Conservation (phyloP, 2,888 invertebrate genomes). For the Fabriciana adippe region DNA sequence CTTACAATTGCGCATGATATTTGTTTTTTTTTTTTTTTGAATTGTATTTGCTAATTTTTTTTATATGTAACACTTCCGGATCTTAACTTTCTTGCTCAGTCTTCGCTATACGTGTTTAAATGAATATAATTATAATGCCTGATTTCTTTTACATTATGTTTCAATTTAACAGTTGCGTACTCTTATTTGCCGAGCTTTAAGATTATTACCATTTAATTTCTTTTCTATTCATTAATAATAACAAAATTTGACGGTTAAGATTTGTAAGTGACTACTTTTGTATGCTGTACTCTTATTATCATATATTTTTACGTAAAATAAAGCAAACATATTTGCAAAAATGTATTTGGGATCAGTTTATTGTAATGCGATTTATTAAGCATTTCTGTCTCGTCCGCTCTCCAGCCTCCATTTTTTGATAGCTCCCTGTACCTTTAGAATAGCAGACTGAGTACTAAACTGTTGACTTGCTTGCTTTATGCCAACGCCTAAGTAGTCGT, state of each 20-base stretch:
- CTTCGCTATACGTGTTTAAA: background rate
- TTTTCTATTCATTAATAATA: background rate
- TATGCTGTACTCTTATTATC: background rate
- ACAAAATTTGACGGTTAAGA: constrained; percentile 8
- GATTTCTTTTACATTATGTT: background rate
- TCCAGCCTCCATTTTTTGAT: background rate
- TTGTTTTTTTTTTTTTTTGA: background rate
- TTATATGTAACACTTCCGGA: constrained; percentile 10
- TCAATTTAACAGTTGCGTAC: too few species aligned
- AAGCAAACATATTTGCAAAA: constrained; percentile 19
- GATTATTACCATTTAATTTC: background rate
- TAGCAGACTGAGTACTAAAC: background rate
- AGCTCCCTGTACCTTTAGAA: constrained; percentile 1
- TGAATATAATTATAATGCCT: background rate
- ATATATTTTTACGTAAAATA: constrained; percentile 1
- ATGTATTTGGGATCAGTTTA: constrained; percentile 66
- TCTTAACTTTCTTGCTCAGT: background rate
- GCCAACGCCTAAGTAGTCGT: constrained; percentile 5
- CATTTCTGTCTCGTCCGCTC: constrained; percentile 11
- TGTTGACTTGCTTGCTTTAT: constrained; percentile 4
- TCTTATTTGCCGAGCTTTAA: too few species aligned
- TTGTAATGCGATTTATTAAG: constrained; percentile 31
- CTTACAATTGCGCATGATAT: background rate
- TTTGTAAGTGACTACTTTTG: constrained; percentile 16
- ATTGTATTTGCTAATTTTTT: background rate